Evolutionary conservation across 2,888 invertebrate genomes (phyloP).

Genomic region (Nymphalis c-album): DNA sequence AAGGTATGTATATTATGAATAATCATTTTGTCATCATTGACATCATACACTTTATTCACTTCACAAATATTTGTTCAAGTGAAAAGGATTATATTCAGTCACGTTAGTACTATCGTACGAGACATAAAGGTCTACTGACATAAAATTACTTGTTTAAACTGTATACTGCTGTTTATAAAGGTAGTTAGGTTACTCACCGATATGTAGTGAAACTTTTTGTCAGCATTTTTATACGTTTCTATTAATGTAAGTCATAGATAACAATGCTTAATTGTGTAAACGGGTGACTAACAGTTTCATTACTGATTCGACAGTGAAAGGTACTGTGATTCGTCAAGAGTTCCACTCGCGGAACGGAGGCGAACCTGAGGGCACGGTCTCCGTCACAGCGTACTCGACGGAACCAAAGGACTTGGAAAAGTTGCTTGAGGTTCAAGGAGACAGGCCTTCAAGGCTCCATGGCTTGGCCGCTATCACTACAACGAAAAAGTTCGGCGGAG

Average conservation of each 20-base stretch:
- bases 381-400: constrained; percentile 86
- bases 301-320: constrained; percentile 81
- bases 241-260: constrained; percentile 26
- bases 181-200: neutral
- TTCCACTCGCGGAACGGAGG: constrained; percentile 86
- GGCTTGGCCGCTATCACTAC: constrained; percentile 76
- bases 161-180: neutral
- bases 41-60: constrained; percentile 18
- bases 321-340: constrained; percentile 85
- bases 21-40: constrained; percentile 9
- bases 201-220: constrained; percentile 1
- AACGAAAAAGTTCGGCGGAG: constrained; percentile 72
- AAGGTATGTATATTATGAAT: constrained; percentile 74
- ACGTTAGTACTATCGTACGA: neutral
- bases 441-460: constrained; percentile 66
- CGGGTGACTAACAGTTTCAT: constrained; percentile 40
- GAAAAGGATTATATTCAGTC: constrained; percentile 7
- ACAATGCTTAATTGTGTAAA: constrained; percentile 42
- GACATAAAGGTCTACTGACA: neutral
- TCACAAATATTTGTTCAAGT: constrained; percentile 31
- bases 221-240: constrained; percentile 6
- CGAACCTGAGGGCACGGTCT: constrained; percentile 85
- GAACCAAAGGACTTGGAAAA: constrained; percentile 81
- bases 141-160: neutral
- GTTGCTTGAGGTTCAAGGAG: constrained; percentile 64